Evolutionary conservation across 2,797 vertebrate genomes (phyloP).

Genomic region (Lindbergichthys nudifrons): DNA sequence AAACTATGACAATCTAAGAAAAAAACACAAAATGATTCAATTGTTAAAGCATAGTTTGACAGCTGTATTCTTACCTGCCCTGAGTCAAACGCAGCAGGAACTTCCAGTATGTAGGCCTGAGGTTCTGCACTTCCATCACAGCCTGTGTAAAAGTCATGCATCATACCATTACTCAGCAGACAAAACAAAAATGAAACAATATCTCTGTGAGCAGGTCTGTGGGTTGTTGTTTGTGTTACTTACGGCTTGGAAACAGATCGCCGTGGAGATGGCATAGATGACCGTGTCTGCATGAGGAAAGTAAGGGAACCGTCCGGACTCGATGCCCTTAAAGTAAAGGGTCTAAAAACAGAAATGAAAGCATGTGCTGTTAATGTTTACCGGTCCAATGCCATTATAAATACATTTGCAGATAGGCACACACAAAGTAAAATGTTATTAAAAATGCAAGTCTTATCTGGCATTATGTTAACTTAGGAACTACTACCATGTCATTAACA

Average conservation of each 20-base stretch:
- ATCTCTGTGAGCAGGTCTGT: neutral
- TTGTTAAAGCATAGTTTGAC: neutral
- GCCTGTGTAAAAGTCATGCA: slow-evolving; percentile 82
- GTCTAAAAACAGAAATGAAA: slow-evolving; percentile 82
- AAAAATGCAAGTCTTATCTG: neutral
- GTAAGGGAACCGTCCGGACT: slow-evolving; percentile 95
- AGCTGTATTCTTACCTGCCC: slow-evolving; percentile 87
- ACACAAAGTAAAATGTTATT: neutral
- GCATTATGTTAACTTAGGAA: neutral
- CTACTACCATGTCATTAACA: neutral
- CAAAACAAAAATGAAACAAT: neutral
- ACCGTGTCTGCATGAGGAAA: slow-evolving; percentile 95
- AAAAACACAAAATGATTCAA: no score
- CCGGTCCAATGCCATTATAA: neutral
- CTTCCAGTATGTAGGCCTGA: slow-evolving; percentile 98
- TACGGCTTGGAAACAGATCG: slow-evolving; percentile 99
- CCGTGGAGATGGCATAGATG: slow-evolving; percentile 96
- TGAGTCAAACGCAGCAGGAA: slow-evolving; percentile 94
- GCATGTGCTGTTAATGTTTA: slow-evolving; percentile 24
- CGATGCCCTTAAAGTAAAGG: slow-evolving; percentile 98
- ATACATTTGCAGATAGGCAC: neutral
- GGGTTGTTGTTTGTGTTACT: slow-evolving; percentile 68
- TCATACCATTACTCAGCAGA: neutral
- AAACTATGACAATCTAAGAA: no score
- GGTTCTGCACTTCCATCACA: slow-evolving; percentile 97